These are phyloP conservation scores for Solen grandis DNA, from an alignment of 1,140 invertebrate species.

Conservation along the genomic window DNA sequence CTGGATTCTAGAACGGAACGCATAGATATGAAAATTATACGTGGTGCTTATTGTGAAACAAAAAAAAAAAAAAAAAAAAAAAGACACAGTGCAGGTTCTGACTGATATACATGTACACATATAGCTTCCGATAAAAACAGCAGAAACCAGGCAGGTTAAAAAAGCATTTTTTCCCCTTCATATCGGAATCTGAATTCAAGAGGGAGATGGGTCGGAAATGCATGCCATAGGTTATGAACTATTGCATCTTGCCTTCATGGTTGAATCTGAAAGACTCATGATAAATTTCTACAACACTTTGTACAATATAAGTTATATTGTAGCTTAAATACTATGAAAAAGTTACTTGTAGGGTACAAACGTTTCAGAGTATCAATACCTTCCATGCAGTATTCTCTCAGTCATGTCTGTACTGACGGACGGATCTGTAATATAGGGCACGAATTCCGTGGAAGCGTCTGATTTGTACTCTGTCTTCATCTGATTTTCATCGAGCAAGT, in stretches of 20 bases:
- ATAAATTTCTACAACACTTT: not conserved
- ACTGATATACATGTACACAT: too few relatives aligned
- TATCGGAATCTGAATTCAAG: not conserved
- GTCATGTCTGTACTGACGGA: conserved; percentile 2
- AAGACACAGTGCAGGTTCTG: not conserved
- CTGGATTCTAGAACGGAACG: conserved; percentile 24
- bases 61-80: too few relatives aligned
- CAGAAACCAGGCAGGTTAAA: too few relatives aligned
- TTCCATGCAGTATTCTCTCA: conserved; percentile 20
- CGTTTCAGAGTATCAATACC: not conserved
- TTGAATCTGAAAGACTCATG: too few relatives aligned
- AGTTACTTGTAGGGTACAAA: too few relatives aligned
- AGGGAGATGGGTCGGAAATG: not conserved
- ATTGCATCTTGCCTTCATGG: too few relatives aligned
- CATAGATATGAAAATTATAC: not conserved
- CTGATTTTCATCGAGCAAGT: conserved; percentile 1
- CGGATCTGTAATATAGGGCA: too few relatives aligned
- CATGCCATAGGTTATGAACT: too few relatives aligned
- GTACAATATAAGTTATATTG: too few relatives aligned
- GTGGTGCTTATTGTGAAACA: not conserved
- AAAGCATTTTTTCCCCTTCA: too few relatives aligned
- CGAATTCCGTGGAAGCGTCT: too few relatives aligned
- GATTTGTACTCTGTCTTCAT: conserved; percentile 14
- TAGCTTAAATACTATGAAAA: not conserved
- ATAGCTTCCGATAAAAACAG: too few relatives aligned